phyloP scores from a whole-genome alignment of 2,797 vertebrate species.

The Bovichtus diacanthus region DNA sequence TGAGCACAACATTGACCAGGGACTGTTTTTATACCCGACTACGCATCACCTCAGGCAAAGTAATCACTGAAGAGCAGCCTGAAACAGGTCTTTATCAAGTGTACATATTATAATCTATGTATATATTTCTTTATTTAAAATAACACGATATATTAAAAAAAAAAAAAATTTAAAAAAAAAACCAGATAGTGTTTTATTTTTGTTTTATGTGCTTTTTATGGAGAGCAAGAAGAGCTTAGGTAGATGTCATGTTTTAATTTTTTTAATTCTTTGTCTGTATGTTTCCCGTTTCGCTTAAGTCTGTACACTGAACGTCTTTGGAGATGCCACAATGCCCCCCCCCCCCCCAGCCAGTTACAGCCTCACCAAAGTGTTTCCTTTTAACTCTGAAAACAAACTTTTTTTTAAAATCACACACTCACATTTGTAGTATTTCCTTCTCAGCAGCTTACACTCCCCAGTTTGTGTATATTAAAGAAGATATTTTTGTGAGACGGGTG shows the following conservation, averaged over 20 bases:
- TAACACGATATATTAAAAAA: constrained; percentile 59
- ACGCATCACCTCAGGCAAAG: constrained; percentile 67
- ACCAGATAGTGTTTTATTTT: constrained; percentile 47
- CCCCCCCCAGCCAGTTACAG: constrained; percentile 45
- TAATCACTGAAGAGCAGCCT: constrained; percentile 70
- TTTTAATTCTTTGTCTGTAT: constrained; percentile 8
- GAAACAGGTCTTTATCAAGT: constrained; percentile 69
- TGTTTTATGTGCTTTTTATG: constrained; percentile 42
- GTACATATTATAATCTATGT: constrained; percentile 85
- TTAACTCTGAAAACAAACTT: constrained; percentile 27
- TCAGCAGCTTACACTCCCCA: neutral
- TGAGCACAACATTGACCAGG: constrained; percentile 63
- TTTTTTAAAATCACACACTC: constrained; percentile 20
- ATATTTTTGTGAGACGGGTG: constrained; percentile 26
- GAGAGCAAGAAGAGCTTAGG: constrained; percentile 20
- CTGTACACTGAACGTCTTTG: constrained; percentile 82
- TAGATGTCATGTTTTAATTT: constrained; percentile 27
- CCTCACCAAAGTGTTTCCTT: constrained; percentile 26
- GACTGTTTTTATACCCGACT: constrained; percentile 61
- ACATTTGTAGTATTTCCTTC: neutral
- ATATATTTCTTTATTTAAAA: constrained; percentile 88
- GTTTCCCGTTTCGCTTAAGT: constrained; percentile 62
- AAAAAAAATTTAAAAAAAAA: constrained; percentile 54
- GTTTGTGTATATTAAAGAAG: constrained; percentile 14
- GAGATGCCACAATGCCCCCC: constrained; percentile 13